Base-by-base conservation (phyloP, 2,797 vertebrate genomes). In the Microtus californicus region DNA sequence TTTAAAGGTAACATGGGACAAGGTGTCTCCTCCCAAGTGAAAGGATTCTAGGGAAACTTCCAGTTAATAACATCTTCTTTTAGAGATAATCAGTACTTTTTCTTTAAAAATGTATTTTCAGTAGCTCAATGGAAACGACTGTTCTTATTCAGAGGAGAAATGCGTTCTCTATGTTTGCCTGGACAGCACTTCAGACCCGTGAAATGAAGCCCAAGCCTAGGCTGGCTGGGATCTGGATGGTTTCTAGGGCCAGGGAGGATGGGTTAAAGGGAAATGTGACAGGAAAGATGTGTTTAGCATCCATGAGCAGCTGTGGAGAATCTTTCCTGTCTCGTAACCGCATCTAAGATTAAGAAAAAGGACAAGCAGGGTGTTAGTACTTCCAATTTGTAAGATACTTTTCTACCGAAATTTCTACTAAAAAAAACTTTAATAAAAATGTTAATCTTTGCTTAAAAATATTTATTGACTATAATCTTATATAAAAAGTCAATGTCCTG, bases 261-360 rank as follows among this genome's bases (percentile, higher is more conserved):
- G 99, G 99, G 97, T 98, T 99, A 97, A 99, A 99, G 0, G 99
- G 99, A 97, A 99, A 99, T 65, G 99, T 99, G 97, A 99, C 99
- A 0, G 99, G 99, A 61, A 99, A 99, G 98, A 99, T 99, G 97
- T 99, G 98, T 98, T 99, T 99, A 11, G 99, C 99, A 99, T 99
- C 99, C 99, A 99, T 99, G 97, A 99, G 98, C 97, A 99, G 98
- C 98, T 99, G 99, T 51, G 99, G 99, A 73, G 99, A 99, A 97
- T 99, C 99, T 95, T 99, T 99, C 91, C 99, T 99, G 97, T 99
- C 99, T 95, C 99, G 98, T 97, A 99, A 99, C 95, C 99, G 99
- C 93, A 99, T 98, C 99, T 99, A 77, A 89, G 87, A 93, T 87
- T 14, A 69, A 95, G 93, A 97, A 90, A 93, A 0, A 98, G 97